These are phyloP conservation scores for Osmerus eperlanus DNA, from an alignment of 2,113 vertebrate genomes.

Conservation along the genomic window DNA sequence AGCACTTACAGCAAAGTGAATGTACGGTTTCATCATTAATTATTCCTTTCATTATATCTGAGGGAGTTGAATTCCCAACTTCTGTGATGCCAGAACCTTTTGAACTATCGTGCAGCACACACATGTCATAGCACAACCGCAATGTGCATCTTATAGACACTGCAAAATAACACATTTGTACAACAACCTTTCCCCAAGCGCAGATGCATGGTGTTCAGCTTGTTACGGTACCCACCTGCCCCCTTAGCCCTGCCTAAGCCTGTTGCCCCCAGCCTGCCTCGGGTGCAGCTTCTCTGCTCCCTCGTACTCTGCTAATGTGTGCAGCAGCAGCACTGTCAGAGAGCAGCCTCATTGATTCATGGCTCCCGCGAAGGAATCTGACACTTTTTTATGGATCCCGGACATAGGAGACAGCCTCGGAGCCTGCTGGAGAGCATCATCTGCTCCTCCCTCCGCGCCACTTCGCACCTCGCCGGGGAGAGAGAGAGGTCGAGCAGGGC, in stretches of 20 bases:
- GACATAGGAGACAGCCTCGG: conserved; percentile 60
- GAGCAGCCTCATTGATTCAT: conserved; percentile 65
- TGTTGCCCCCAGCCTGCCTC: conserved; percentile 41
- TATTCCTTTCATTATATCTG: too few species aligned
- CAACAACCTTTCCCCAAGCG: too few species aligned
- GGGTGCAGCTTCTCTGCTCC: not conserved
- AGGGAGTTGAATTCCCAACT: too few species aligned
- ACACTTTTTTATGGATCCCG: conserved; percentile 69
- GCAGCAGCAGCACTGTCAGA: conserved; percentile 54
- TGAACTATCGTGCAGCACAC: too few species aligned
- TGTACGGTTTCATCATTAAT: too few species aligned
- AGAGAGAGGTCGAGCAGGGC: conserved; percentile 65
- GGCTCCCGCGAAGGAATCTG: conserved; percentile 59
- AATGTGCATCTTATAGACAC: too few species aligned
- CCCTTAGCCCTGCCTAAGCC: not conserved
- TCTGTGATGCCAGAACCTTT: too few species aligned
- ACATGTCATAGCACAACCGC: too few species aligned
- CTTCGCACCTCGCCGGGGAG: not conserved
- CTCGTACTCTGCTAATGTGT: conserved; percentile 48
- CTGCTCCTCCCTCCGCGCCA: conserved; percentile 18
- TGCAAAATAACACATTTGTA: too few species aligned
- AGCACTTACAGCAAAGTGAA: too few species aligned
- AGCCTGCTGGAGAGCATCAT: conserved; percentile 35
- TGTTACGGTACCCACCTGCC: not conserved
- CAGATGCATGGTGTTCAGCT: too few species aligned